Percentiles rank a stretch among this genome's conserved stretches.
Conservation (phyloP, 1,140 invertebrate species). For the Artemia franciscana region DNA sequence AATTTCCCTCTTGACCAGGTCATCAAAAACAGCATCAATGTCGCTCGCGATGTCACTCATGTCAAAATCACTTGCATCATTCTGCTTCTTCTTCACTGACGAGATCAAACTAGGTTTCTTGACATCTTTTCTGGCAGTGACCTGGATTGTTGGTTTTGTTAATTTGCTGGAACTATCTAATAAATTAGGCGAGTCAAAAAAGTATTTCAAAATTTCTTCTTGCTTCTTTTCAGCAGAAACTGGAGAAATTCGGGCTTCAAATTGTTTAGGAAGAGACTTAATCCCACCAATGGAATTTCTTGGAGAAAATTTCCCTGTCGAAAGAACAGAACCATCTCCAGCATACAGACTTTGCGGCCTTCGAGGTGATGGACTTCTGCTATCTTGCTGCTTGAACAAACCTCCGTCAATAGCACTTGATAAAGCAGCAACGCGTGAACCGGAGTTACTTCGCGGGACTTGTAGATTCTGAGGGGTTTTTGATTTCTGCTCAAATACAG, state of each 20-base stretch:
- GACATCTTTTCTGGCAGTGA: background rate
- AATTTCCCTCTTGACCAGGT: background rate
- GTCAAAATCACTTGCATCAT: background rate
- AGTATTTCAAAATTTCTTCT: conserved; percentile 31
- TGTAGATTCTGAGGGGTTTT: background rate
- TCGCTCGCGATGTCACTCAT: background rate
- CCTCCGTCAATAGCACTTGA: background rate
- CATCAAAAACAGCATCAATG: background rate
- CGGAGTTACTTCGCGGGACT: background rate
- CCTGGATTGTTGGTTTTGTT: background rate
- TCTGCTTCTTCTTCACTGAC: background rate
- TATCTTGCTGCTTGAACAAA: background rate
- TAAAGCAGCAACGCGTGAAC: background rate
- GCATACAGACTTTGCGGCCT: background rate
- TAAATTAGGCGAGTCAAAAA: background rate
- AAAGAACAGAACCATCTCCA: background rate
- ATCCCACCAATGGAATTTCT: background rate
- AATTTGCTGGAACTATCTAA: background rate
- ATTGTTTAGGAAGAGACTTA: conserved; percentile 35
- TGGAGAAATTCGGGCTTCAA: conserved; percentile 45
- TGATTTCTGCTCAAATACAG: background rate
- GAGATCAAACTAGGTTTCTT: background rate
- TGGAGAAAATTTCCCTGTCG: background rate
- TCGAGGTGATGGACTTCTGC: background rate
- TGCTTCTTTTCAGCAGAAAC: conserved; percentile 45